A percentile compares a stretch with the other conserved stretches of the same genome.
Evolutionary conservation across 2,113 vertebrate genomes (phyloP).

Genomic region (Noturus placidus): DNA sequence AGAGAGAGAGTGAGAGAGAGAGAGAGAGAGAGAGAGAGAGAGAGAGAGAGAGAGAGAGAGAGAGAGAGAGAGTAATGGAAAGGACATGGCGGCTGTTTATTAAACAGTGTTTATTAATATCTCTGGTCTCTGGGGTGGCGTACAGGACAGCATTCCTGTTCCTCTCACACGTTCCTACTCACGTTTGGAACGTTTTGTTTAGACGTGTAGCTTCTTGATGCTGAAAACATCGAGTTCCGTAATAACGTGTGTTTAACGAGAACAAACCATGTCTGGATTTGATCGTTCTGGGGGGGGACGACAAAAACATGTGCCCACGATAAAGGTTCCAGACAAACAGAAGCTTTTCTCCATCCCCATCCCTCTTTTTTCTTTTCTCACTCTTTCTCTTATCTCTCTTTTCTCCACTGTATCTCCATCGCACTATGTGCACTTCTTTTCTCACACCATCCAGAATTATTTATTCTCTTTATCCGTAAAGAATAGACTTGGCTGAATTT

Average conservation of each 20-base stretch:
- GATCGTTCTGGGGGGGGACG: background rate
- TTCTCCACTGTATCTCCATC: background rate
- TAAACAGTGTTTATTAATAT: conserved; percentile 29
- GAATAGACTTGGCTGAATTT: too few species aligned
- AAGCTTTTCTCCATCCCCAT: background rate
- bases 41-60: background rate
- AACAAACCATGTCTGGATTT: background rate
- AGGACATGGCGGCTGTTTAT: conserved; percentile 32
- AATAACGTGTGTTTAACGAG: background rate
- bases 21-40: background rate
- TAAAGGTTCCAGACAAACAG: background rate
- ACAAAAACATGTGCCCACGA: too few species aligned
- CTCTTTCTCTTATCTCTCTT: background rate
- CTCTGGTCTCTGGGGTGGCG: background rate
- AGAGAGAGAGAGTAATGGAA: conserved; percentile 7
- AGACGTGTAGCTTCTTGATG: background rate
- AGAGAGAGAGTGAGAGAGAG: too few species aligned
- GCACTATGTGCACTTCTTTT: background rate
- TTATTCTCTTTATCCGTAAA: too few species aligned
- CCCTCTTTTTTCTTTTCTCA: background rate
- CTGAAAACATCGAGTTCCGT: background rate
- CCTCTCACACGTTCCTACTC: background rate
- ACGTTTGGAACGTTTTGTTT: background rate
- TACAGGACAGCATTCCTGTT: background rate
- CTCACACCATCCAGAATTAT: background rate